Evolutionary conservation across 1,140 invertebrate genomes (phyloP), one percentile per base, ranked within the genome.

Genomic region (Aphidius gifuensis): DNA sequence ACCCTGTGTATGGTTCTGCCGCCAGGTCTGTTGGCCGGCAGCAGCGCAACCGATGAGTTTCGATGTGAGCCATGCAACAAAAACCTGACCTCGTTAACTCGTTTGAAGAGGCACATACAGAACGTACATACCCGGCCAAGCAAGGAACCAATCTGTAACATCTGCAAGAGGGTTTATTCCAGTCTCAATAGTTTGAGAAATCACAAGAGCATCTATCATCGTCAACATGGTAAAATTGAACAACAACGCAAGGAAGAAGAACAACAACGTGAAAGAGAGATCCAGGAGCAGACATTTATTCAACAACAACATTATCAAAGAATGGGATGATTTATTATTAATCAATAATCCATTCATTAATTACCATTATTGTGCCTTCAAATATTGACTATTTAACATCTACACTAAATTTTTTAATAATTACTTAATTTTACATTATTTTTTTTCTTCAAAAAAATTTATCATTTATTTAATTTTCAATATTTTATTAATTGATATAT

Each of bases 201-300:
- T 83, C 91, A 92, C 85, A 92, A 92, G 86, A 92, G 90, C 80
- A 92, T 92, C 83, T 92, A 92, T 79, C 91, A 92, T 83, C 86
- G 89, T 74, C 78, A 80, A 64, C 78, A 79, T 66, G 76, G 72
- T 65, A 80, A 80, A 70, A 79, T 74, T 68, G 76, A 77, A 68
- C 76, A 80, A 49, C 76, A 77, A 63, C 69, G 70, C 49, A 79
- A 78, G 69, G 71, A 79, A 61, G 75, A 79, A 50, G 71, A 73
- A 65, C 71, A 74, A 55, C 68, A 73, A 48, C 69, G 71, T 56
- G 68, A 74, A 55, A 71, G 73, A 67, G 73, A 73, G 58, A 68
- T 72, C 39, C 64, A 58, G 62, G 71, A 70, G 39, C 69, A 70
- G 67, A 53, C 59, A 60, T 68, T 65, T 58, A 59, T 61, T 47